A percentile compares a stretch with the other conserved stretches of the same genome.
phyloP scores from a whole-genome alignment of 2,888 invertebrate species.

The Apamea anceps region DNA sequence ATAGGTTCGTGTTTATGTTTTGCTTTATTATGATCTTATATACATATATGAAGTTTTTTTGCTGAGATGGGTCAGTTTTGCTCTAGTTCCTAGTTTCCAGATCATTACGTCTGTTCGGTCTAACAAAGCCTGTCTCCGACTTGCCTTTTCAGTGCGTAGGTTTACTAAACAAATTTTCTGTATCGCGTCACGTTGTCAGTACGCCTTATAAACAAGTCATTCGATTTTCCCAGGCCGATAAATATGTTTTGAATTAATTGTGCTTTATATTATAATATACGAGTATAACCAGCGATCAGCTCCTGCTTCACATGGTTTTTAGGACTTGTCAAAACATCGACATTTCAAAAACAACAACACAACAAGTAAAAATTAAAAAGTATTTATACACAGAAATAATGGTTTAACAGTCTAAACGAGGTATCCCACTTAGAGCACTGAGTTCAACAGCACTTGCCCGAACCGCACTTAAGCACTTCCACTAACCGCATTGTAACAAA shows the following conservation, averaged over 20 bases:
- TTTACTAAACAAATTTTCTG: slow-evolving; percentile 26
- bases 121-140: slow-evolving; percentile 8
- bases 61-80: neutral
- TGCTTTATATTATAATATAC: neutral
- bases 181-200: neutral
- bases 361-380: too few species aligned
- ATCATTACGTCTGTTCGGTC: slow-evolving; percentile 29
- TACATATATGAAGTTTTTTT: slow-evolving; percentile 27
- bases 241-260: neutral
- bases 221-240: neutral
- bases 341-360: too few species aligned
- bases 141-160: slow-evolving; percentile 29
- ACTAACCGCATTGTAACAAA: too few species aligned
- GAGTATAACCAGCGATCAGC: neutral
- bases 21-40: neutral
- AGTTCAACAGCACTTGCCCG: too few species aligned
- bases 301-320: neutral
- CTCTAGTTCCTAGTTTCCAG: slow-evolving; percentile 31
- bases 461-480: too few species aligned
- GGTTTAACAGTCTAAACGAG: too few species aligned
- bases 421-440: too few species aligned
- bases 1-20: neutral
- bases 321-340: neutral
- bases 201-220: neutral
- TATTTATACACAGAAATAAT: too few species aligned